A percentile compares a stretch with the other conserved stretches of the same genome.
These are phyloP conservation scores for Pipa parva DNA, from an alignment of 2,113 vertebrate species.

Conservation along the genomic window DNA sequence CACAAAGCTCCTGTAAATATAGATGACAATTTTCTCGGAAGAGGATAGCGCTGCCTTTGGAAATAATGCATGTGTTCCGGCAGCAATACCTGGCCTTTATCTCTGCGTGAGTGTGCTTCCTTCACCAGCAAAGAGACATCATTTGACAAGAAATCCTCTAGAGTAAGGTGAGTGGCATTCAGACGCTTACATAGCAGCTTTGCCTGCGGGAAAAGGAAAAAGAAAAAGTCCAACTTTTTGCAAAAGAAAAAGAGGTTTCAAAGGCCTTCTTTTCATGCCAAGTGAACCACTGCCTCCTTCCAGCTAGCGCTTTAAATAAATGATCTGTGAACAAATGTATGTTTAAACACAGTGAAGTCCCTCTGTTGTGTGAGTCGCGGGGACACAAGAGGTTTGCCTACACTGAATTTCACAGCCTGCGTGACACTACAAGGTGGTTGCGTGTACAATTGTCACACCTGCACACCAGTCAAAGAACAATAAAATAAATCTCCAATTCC, in stretches of 20 bases:
- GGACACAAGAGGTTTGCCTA: constrained; percentile 3
- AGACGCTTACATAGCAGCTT: constrained; percentile 70
- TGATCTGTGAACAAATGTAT: constrained; percentile 2
- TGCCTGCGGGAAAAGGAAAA: constrained; percentile 51
- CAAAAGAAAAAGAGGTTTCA: constrained; percentile 43
- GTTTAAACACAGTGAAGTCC: constrained; percentile 10
- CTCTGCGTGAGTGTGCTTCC: constrained; percentile 41
- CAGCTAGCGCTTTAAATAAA: constrained; percentile 9
- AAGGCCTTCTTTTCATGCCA: constrained; percentile 35
- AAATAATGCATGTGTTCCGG: constrained; percentile 7
- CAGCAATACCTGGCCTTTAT: constrained; percentile 53
- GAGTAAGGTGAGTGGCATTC: constrained; percentile 51
- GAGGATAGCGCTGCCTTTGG: not conserved
- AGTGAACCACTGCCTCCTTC: constrained; percentile 29
- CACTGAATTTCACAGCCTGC: not conserved
- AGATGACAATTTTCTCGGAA: not conserved
- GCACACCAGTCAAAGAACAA: not conserved
- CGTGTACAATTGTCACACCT: not conserved
- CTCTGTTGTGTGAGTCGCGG: constrained; percentile 9
- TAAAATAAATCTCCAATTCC: not conserved
- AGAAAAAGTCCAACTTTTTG: constrained; percentile 17
- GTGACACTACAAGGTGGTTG: not conserved
- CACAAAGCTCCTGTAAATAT: not conserved
- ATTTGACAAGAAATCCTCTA: constrained; percentile 52
- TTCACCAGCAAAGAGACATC: constrained; percentile 38